phyloP scores from a whole-genome alignment of 1,140 invertebrate genomes.

The Sycophila sp. region DNA sequence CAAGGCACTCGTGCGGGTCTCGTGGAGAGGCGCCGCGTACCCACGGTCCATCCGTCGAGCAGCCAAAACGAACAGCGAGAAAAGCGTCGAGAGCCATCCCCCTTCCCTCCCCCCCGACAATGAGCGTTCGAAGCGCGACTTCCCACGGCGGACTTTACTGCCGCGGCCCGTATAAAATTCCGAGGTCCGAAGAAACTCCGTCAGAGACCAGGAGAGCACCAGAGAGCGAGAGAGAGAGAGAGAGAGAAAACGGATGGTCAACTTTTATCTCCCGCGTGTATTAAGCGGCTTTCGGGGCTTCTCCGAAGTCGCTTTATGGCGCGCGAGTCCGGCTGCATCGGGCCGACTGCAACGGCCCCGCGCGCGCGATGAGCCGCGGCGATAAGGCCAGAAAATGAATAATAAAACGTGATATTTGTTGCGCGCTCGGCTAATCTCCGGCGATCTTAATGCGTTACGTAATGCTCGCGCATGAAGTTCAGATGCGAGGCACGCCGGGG shows the following conservation, averaged over 20 bases:
- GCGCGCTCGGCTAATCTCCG: conserved; percentile 45
- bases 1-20: too few relatives aligned
- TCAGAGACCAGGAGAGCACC: conserved; percentile 15
- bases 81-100: neutral
- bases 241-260: conserved; percentile 20
- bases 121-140: conserved; percentile 8
- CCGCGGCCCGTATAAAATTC: conserved; percentile 27
- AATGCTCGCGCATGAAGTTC: conserved; percentile 42
- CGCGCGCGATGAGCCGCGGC: neutral
- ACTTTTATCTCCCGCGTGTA: conserved; percentile 39
- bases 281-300: conserved; percentile 33
- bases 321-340: neutral
- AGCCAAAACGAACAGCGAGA: neutral
- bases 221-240: conserved; percentile 14
- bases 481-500: neutral
- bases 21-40: neutral
- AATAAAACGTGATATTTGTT: conserved; percentile 57
- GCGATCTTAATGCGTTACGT: conserved; percentile 53
- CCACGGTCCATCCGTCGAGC: conserved; percentile 9
- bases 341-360: neutral
- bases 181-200: neutral
- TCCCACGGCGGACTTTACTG: conserved; percentile 28
- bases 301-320: conserved; percentile 29
- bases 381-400: conserved; percentile 50
- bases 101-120: neutral